These are phyloP conservation scores for Malthinus flaveolus DNA, from an alignment of 2,888 invertebrate species.

Conservation along the genomic window DNA sequence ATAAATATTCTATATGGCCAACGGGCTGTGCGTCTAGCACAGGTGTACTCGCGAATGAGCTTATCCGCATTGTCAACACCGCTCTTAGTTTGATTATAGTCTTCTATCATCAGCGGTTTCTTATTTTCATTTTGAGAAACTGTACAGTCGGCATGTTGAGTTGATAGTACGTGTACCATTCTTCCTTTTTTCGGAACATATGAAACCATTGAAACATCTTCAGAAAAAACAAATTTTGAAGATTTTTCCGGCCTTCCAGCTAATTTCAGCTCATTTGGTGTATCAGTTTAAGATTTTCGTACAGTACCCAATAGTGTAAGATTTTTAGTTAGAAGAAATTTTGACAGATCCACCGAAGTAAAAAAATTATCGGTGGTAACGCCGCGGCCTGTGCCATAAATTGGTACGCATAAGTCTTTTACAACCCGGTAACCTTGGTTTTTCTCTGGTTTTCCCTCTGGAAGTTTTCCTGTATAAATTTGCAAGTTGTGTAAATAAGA, in stretches of 20 bases:
- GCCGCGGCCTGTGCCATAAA: slow-evolving; percentile 38
- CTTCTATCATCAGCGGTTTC: neutral
- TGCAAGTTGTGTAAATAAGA: slow-evolving; percentile 13
- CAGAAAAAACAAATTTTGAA: slow-evolving; percentile 14
- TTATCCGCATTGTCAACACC: slow-evolving; percentile 5
- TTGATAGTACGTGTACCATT: slow-evolving; percentile 5
- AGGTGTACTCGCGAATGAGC: neutral
- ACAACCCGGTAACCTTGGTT: slow-evolving; percentile 38
- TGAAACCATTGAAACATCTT: neutral
- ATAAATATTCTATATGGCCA: neutral
- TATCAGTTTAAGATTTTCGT: slow-evolving; percentile 31
- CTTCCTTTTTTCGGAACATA: neutral
- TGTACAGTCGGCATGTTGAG: neutral
- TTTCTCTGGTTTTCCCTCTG: slow-evolving; percentile 33
- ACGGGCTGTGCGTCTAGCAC: too few relatives aligned
- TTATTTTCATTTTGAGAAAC: neutral
- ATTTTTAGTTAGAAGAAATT: slow-evolving; percentile 31
- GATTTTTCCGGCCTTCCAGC: slow-evolving; percentile 4
- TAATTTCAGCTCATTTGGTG: slow-evolving; percentile 5
- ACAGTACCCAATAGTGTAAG: slow-evolving; percentile 33
- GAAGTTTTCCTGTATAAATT: slow-evolving; percentile 32
- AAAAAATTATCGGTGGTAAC: slow-evolving; percentile 35
- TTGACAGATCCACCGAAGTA: slow-evolving; percentile 29
- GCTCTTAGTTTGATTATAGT: neutral
- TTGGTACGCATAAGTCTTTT: slow-evolving; percentile 32